These are phyloP conservation scores for Cardinalis cardinalis DNA, from an alignment of 2,113 vertebrate genomes.

Conservation along the genomic window DNA sequence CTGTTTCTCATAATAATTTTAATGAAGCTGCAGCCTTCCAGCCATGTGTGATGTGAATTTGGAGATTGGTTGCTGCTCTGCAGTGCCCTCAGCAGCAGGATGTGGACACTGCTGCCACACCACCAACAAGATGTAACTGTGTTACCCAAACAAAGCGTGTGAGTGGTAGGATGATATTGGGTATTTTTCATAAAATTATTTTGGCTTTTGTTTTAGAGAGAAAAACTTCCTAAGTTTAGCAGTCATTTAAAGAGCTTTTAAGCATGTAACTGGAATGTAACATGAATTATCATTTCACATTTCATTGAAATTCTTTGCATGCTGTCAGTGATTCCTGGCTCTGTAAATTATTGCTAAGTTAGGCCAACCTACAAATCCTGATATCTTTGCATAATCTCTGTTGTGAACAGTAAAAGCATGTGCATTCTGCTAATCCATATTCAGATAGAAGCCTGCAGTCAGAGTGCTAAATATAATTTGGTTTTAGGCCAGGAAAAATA, in stretches of 20 bases:
- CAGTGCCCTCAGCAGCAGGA: constrained; percentile 7
- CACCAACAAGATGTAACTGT: neutral
- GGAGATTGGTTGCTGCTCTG: neutral
- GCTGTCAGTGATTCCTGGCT: constrained; percentile 38
- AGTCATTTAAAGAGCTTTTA: constrained; percentile 49
- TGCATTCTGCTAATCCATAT: constrained; percentile 38
- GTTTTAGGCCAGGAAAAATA: constrained; percentile 14
- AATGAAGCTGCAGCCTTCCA: constrained; percentile 29
- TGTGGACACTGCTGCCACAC: neutral
- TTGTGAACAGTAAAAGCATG: constrained; percentile 28
- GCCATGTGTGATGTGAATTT: neutral
- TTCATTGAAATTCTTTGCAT: constrained; percentile 55
- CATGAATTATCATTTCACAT: constrained; percentile 40
- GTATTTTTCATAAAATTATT: neutral
- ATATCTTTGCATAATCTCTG: constrained; percentile 43
- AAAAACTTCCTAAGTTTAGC: constrained; percentile 42
- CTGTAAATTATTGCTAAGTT: constrained; percentile 41
- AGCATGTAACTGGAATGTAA: constrained; percentile 27
- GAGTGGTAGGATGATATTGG: neutral
- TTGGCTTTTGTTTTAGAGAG: neutral
- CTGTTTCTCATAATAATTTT: constrained; percentile 31
- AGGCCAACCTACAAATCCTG: constrained; percentile 32
- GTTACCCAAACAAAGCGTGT: neutral
- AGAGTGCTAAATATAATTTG: neutral
- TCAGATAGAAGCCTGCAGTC: neutral